Evolutionary conservation across 1,140 invertebrate species (phyloP).

Genomic region (Drosophila busckii): DNA sequence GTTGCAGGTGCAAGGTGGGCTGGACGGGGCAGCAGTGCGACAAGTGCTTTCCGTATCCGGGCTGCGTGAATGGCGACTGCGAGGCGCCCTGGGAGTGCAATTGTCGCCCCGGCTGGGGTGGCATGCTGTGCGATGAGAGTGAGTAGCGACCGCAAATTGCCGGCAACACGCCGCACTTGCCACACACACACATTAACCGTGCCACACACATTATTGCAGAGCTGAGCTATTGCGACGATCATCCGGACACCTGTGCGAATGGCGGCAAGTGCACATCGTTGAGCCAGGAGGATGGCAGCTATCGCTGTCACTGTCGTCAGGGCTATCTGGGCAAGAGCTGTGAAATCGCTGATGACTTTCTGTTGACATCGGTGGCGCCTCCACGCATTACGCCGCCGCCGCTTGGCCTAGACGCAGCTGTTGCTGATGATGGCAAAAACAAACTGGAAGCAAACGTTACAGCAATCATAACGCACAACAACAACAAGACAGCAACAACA

Average conservation of each 20-base stretch:
- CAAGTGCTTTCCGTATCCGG: conserved; percentile 91
- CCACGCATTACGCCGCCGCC: conserved; percentile 79
- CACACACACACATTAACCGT: background rate
- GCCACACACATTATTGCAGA: conserved; percentile 79
- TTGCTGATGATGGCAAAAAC: conserved; percentile 27
- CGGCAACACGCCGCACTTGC: too few relatives aligned
- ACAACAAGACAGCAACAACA: conserved; percentile 11
- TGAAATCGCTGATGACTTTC: conserved; percentile 80
- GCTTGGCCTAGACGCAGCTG: conserved; percentile 24
- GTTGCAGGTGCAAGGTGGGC: conserved; percentile 88
- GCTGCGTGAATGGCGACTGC: conserved; percentile 90
- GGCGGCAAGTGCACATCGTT: conserved; percentile 89
- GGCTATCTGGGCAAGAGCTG: conserved; percentile 82
- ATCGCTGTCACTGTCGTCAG: conserved; percentile 84
- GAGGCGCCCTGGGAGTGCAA: conserved; percentile 93
- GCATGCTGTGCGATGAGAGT: conserved; percentile 93
- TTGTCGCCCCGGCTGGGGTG: conserved; percentile 91
- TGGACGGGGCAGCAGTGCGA: conserved; percentile 91
- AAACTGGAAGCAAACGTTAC: conserved; percentile 8
- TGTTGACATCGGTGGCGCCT: conserved; percentile 65
- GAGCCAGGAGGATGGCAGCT: conserved; percentile 86
- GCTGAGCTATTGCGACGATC: conserved; percentile 87
- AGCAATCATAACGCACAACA: conserved; percentile 2
- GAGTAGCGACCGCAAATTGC: too few relatives aligned
- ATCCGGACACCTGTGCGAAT: conserved; percentile 85